Evolutionary conservation across 2,113 vertebrate species (phyloP), one percentile per base, ranked within the genome.

Genomic region (Callospermophilus lateralis): DNA sequence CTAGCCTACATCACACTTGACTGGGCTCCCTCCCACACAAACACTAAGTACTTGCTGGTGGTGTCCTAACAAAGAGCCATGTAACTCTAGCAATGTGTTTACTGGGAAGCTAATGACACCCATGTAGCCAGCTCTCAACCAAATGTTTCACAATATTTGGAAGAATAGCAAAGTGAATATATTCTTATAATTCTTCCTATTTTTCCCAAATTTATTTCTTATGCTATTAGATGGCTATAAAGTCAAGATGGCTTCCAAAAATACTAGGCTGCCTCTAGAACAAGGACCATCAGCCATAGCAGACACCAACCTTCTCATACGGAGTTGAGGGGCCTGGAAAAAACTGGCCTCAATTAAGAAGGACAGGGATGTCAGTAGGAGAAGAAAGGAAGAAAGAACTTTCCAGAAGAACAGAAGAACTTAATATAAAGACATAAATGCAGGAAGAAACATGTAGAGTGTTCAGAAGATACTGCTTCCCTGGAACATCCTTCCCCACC

Each of bases 31-130:
- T 67, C 30, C 26, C 12, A 28, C 10, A 26, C 7, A 42, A 78
- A 37, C n/a, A 67, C 61, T 34, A 24, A 15, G 26, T 22, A 12
- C n/a, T 15, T 20, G 8, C 34, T 6, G 0, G 45, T 3, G 22
- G 13, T 37, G 10, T 68, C 6, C 0, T 11, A 15, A 37, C 32
- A 30, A 5, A 17, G 11, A 5, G 1, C 19, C 28, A 12, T 1
- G 58, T 28, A 39, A 22, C 8, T 34, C 28, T 24, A 65, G 51
- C 13, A 42, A n/a, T 5, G 8, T 20, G 48, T 51, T 51, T 51
- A n/a, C 28, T 2, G 0, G 26, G 34, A 67, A 22, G n/a, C 34
- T 61, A n/a, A 39, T 0, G 6, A 55, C 8, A 10, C 12, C 12
- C 20, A 16, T 0, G 6, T 45, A 39, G 26, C 4, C 63, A 53